Conservation (phyloP, 2,797 vertebrate species). For the Zalophus californianus region DNA sequence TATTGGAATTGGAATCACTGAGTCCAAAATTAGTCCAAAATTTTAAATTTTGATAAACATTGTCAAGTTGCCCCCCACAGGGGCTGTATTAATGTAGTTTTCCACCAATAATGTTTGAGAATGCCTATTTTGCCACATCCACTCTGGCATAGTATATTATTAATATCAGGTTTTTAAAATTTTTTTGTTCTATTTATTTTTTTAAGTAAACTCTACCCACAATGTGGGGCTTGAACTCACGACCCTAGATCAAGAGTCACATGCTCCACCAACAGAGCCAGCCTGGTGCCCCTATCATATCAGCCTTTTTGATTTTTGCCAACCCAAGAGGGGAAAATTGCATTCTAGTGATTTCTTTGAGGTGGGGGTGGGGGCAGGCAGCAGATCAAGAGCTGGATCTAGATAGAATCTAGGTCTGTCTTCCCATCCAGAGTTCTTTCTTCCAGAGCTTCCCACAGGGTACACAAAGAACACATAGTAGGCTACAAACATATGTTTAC, state of each 20-base stretch:
- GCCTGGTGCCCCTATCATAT: not conserved
- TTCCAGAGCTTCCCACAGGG: not conserved
- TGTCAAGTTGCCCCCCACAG: not conserved
- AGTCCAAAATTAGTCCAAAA: not conserved
- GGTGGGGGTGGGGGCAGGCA: not conserved
- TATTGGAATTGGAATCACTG: not conserved
- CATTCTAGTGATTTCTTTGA: not conserved
- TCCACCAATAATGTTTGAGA: not conserved
- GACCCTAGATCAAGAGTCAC: not conserved
- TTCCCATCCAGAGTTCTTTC: not conserved
- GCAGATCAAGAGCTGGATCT: not conserved
- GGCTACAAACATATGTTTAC: not conserved
- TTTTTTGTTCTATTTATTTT: not conserved
- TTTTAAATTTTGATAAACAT: slow-evolving; percentile 35
- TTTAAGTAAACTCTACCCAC: not conserved
- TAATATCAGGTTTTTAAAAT: not conserved
- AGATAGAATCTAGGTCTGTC: not conserved
- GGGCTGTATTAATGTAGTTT: not conserved
- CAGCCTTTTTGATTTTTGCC: not conserved
- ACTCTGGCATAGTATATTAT: not conserved
- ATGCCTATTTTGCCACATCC: not conserved
- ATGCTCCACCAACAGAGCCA: not conserved
- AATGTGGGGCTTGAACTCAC: not conserved
- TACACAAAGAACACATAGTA: not conserved
- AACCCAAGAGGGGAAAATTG: not conserved